Base-by-base conservation (phyloP, 2,888 invertebrate species). In the Cylloceria caligata region DNA sequence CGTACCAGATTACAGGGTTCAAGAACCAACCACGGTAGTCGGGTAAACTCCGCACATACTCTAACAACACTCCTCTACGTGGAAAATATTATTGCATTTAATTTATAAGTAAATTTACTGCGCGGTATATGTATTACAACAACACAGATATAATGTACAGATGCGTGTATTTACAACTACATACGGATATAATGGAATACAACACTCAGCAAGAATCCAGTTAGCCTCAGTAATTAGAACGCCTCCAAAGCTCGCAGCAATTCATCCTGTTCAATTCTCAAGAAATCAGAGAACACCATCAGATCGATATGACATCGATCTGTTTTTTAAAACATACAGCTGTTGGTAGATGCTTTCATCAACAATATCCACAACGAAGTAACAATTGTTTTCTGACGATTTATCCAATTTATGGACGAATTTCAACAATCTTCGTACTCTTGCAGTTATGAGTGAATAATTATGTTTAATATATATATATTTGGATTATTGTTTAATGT, bases 1-100 rank as follows among this genome's bases (percentile, higher is more conserved):
- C 60, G 36, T 60, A 36, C 60, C 60, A 34, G 16, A 36, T 60
- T 60, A 60, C 60, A 60, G 60, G 34, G 60, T 60, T 60, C 36
- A 36, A 60, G 34, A 60, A 34, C 30, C 34, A 60, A 36, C 60
- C 36, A 16, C 36, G 19, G 60, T 60, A 6, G 34, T 9, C 60
- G 60, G 34, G 60, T 34, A 60, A 36, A 16, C 60, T 34, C 34
- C 6, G n/a, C 11, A 30, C 57, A 30, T 30, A 27, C 7, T 0
- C 27, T 27, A 27, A 27, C 34, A n/a, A 3, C 13, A 13, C 55
- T 13, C 13, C 30, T 57, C n/a, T 57, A 57, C 57, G 13, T n/a
- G 30, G 30, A 57, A 57, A 57, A 57, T n/a, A 57, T 57, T 30
- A 57, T 57, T 57, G 57, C 57, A 30, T 57, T 57, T 7, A 30